Evolutionary conservation across 2,113 vertebrate species (phyloP).

Genomic region (Oncorhynchus gorbuscha): DNA sequence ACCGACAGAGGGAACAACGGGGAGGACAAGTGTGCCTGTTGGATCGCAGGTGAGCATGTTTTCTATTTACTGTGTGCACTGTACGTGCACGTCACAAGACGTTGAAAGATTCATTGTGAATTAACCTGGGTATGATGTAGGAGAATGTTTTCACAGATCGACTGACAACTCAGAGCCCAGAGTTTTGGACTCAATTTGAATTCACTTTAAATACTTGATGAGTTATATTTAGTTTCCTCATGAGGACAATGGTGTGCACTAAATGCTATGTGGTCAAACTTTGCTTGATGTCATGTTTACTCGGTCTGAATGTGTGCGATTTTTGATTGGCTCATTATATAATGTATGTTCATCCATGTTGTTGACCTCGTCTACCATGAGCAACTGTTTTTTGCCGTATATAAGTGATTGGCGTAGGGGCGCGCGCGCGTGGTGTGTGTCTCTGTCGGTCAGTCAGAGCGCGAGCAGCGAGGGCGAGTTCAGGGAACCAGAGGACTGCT

Average conservation of each 20-base stretch:
- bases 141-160: slow-evolving; percentile 18
- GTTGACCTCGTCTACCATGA: slow-evolving; percentile 49
- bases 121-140: slow-evolving; percentile 29
- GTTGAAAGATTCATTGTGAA: slow-evolving; percentile 47
- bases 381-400: slow-evolving; percentile 25
- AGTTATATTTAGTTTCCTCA: slow-evolving; percentile 16
- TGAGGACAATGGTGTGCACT: background rate
- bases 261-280: background rate
- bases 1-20: slow-evolving; percentile 66
- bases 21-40: slow-evolving; percentile 48
- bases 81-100: background rate
- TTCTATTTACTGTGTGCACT: slow-evolving; percentile 31
- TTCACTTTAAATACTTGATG: slow-evolving; percentile 19
- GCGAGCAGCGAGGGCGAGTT: slow-evolving; percentile 94
- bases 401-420: slow-evolving; percentile 10
- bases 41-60: slow-evolving; percentile 39
- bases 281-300: background rate
- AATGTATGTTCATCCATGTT: slow-evolving; percentile 18
- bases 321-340: background rate
- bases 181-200: slow-evolving; percentile 24
- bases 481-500: slow-evolving; percentile 93
- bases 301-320: background rate
- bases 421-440: slow-evolving; percentile 25
- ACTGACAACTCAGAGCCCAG: slow-evolving; percentile 23
- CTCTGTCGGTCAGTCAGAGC: slow-evolving; percentile 80